phyloP scores from a whole-genome alignment of 2,797 vertebrate species.

The Sternarchorhynchus goeldii region DNA sequence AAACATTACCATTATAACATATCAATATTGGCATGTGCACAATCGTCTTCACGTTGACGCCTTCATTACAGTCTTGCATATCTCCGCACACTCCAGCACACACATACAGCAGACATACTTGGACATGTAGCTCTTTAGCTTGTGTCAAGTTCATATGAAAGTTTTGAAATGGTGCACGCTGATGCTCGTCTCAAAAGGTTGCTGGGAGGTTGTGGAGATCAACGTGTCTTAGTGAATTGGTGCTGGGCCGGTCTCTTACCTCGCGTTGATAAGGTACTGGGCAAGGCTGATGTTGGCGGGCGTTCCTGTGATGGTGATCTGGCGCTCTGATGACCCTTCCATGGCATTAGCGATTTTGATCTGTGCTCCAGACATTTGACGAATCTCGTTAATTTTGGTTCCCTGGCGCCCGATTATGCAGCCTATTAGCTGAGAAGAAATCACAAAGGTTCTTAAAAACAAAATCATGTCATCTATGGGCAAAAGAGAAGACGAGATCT shows the following conservation, averaged over 20 bases:
- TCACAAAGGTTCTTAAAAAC: constrained; percentile 57
- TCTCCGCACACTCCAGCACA: neutral
- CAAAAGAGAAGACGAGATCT: constrained; percentile 46
- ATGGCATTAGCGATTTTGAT: constrained; percentile 98
- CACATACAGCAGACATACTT: neutral
- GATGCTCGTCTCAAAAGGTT: constrained; percentile 19
- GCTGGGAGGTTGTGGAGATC: neutral
- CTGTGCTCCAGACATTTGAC: constrained; percentile 98
- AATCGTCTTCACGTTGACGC: neutral
- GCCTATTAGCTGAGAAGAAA: constrained; percentile 91
- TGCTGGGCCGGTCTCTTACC: constrained; percentile 71
- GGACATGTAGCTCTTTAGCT: neutral
- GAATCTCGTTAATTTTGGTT: constrained; percentile 99
- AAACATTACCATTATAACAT: neutral
- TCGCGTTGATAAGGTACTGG: constrained; percentile 98
- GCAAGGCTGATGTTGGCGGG: constrained; percentile 98
- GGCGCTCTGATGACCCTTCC: constrained; percentile 94
- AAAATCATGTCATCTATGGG: constrained; percentile 28
- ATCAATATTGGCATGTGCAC: neutral
- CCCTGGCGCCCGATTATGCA: constrained; percentile 98
- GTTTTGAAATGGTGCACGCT: neutral
- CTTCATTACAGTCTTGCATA: neutral
- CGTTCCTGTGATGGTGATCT: constrained; percentile 97
- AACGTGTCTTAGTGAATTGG: constrained; percentile 17
- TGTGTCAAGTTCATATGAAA: neutral